phyloP scores from a whole-genome alignment of 2,888 invertebrate genomes.

The Drosophila melanosoma region DNA sequence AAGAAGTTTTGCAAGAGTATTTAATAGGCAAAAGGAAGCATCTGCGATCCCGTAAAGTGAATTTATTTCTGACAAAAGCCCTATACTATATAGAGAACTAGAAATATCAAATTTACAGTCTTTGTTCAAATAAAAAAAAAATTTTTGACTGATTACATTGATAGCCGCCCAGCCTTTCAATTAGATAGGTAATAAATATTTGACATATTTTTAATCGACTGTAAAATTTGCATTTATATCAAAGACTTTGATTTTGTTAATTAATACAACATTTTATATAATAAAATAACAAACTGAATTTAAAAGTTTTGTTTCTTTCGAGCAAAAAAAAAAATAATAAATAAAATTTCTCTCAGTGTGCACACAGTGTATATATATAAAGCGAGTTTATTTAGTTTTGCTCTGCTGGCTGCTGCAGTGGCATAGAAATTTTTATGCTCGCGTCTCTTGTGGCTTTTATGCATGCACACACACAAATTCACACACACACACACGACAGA shows the following conservation, averaged over 20 bases:
- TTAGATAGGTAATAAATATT: too few species aligned
- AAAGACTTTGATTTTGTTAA: background rate
- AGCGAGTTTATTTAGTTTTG: conserved; percentile 12
- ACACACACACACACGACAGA: conserved; percentile 4
- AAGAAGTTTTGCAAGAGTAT: background rate
- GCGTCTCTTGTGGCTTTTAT: conserved; percentile 38
- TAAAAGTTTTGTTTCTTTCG: too few species aligned
- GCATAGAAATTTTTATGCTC: conserved; percentile 39
- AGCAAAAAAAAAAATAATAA: too few species aligned
- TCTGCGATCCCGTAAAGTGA: background rate
- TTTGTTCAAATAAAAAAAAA: too few species aligned
- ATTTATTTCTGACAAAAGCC: background rate
- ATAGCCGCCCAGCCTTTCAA: too few species aligned
- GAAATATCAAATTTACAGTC: background rate
- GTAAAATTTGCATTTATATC: background rate
- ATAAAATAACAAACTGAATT: too few species aligned
- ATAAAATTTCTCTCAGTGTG: background rate
- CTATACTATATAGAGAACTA: background rate
- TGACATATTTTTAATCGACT: background rate
- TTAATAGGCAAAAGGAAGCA: too few species aligned
- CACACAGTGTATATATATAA: background rate
- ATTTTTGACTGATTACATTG: too few species aligned
- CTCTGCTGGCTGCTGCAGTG: conserved; percentile 22
- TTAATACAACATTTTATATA: too few species aligned
- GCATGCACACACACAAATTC: conserved; percentile 12